Conservation (phyloP, 2,113 vertebrate species). For the Oriolus oriolus region DNA sequence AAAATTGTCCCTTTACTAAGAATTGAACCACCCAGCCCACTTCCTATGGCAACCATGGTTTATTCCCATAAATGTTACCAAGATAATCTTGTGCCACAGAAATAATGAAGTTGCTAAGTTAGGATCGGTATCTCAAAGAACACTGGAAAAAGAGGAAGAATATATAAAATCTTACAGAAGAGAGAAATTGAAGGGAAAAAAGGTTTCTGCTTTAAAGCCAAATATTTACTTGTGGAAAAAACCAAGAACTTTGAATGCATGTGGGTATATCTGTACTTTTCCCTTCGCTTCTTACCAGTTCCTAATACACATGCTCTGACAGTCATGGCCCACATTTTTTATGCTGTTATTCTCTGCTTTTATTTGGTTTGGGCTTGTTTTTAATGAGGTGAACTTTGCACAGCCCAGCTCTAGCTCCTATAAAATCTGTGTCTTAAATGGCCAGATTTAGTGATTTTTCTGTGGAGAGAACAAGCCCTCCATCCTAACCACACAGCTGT, state of each 20-base stretch:
- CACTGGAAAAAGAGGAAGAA: neutral
- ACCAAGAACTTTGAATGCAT: neutral
- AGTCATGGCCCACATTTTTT: neutral
- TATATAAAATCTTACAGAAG: neutral
- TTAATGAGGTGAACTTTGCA: constrained; percentile 53
- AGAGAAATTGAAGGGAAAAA: neutral
- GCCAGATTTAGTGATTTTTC: neutral
- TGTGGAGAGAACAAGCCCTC: neutral
- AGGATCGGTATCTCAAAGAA: neutral
- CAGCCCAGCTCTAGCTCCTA: constrained; percentile 16
- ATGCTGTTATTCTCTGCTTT: neutral
- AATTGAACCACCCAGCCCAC: neutral
- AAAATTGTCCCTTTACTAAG: neutral
- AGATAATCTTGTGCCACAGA: neutral
- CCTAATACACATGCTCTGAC: neutral
- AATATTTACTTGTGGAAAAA: neutral
- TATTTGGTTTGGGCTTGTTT: constrained; percentile 36
- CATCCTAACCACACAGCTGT: neutral
- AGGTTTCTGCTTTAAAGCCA: neutral
- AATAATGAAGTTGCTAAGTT: neutral
- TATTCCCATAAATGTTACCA: neutral
- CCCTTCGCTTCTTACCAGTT: neutral
- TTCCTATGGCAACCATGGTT: neutral
- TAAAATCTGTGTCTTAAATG: constrained; percentile 8
- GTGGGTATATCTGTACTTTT: neutral